Conservation (phyloP, 2,888 invertebrate species). For the Lasiommata megera region DNA sequence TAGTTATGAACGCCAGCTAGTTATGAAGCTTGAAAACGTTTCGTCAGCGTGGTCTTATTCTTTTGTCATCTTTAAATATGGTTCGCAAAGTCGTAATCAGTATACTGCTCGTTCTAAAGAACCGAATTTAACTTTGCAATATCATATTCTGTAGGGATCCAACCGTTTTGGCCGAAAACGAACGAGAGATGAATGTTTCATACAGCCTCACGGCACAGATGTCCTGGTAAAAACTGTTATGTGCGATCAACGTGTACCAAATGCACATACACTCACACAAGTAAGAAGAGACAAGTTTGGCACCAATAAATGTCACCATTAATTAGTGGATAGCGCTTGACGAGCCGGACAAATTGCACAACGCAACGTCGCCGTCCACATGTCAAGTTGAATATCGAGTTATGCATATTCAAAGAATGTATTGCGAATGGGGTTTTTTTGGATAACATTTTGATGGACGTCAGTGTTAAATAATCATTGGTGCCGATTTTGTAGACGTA, state of each 20-base stretch:
- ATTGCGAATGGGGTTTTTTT: not conserved
- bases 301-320: slow-evolving; percentile 68
- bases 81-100: too few species aligned
- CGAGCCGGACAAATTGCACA: slow-evolving; percentile 68
- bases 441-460: not conserved
- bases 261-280: slow-evolving; percentile 34
- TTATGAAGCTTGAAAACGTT: too few species aligned
- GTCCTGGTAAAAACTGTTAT: not conserved
- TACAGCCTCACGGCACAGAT: not conserved
- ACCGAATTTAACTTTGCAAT: too few species aligned
- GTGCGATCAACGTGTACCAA: not conserved
- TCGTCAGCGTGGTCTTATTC: too few species aligned
- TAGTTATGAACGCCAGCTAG: too few species aligned
- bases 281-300: slow-evolving; percentile 58
- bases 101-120: too few species aligned
- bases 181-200: not conserved
- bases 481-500: too few species aligned
- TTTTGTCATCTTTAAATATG: too few species aligned
- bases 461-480: not conserved
- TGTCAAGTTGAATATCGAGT: slow-evolving; percentile 31
- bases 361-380: slow-evolving; percentile 47
- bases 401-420: not conserved
- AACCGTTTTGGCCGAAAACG: too few species aligned
- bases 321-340: slow-evolving; percentile 67
- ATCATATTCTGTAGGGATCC: too few species aligned